These are phyloP conservation scores for Phrixothrix hirtus DNA, from an alignment of 2,888 invertebrate genomes.

Conservation along the genomic window DNA sequence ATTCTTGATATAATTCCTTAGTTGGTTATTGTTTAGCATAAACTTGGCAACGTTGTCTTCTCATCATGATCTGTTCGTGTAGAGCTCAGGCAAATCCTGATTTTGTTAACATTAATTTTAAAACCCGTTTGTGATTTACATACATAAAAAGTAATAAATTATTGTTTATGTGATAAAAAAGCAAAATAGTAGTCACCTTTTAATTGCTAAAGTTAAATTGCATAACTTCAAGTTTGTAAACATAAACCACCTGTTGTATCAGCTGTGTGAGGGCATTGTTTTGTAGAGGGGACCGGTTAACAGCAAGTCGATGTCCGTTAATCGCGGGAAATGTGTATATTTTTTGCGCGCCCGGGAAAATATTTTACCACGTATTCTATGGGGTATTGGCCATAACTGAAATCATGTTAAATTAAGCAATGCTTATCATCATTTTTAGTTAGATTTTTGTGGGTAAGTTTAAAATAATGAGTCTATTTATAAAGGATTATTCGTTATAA, in stretches of 20 bases:
- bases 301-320: conserved; percentile 26
- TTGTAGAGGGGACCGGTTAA: conserved; percentile 13
- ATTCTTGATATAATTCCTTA: too few species aligned
- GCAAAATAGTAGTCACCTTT: neutral
- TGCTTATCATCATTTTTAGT: neutral
- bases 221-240: conserved; percentile 15
- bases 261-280: conserved; percentile 36
- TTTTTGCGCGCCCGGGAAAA: conserved; percentile 31
- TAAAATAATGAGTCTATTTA: too few species aligned
- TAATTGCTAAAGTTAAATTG: too few species aligned
- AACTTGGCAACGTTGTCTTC: too few species aligned
- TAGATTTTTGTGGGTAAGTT: neutral
- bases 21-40: too few species aligned
- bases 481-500: neutral
- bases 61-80: too few species aligned
- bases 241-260: conserved; percentile 39
- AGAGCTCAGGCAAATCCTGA: too few species aligned
- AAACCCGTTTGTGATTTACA: too few species aligned
- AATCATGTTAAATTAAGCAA: neutral
- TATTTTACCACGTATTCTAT: conserved; percentile 8
- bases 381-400: neutral
- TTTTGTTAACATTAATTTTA: too few species aligned
- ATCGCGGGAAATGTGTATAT: conserved; percentile 34
- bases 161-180: neutral
- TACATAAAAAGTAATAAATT: too few species aligned